Conservation (phyloP, 2,113 vertebrate genomes). For the Amazona guildingii region DNA sequence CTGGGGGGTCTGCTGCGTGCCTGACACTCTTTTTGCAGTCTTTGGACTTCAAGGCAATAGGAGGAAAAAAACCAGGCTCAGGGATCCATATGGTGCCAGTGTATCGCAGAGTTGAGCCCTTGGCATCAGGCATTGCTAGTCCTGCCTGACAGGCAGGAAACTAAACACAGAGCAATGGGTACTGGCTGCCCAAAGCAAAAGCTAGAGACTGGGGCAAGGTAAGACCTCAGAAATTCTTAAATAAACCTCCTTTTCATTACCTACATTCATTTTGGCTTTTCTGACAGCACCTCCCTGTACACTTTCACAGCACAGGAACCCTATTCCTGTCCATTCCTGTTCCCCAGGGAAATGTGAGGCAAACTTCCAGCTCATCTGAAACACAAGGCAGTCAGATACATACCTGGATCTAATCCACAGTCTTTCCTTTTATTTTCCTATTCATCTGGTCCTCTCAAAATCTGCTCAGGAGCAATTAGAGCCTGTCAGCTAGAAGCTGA, state of each 20-base stretch:
- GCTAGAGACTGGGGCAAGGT: background rate
- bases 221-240: background rate
- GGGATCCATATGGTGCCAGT: background rate
- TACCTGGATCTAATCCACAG: background rate
- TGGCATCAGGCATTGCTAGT: accelerated
- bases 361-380: background rate
- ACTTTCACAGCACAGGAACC: accelerated
- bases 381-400: background rate
- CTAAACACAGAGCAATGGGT: background rate
- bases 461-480: slow-evolving; percentile 60
- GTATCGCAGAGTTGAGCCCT: background rate
- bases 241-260: background rate
- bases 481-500: slow-evolving; percentile 58
- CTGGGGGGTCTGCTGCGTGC: background rate
- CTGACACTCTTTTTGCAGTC: background rate
- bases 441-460: slow-evolving; percentile 59
- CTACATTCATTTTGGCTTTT: background rate
- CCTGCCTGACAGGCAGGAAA: background rate
- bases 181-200: background rate
- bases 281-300: background rate
- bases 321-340: background rate
- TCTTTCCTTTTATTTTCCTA: slow-evolving; percentile 30
- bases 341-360: background rate
- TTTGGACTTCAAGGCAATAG: background rate
- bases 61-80: background rate